Evolutionary conservation across 1,140 invertebrate genomes (phyloP), one percentile per base, ranked within the genome.

Genomic region (Andricus grossulariae): DNA sequence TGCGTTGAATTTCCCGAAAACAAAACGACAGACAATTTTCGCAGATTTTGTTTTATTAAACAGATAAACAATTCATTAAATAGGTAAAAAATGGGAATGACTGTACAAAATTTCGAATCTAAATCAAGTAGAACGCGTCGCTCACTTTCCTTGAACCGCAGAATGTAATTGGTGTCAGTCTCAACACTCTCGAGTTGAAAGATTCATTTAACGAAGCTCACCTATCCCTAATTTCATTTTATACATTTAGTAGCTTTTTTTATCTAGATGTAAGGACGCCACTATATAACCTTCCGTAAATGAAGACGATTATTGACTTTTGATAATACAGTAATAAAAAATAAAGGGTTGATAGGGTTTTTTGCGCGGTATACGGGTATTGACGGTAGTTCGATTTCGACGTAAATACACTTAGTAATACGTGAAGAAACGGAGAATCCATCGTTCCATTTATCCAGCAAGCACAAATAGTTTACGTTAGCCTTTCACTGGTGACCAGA

Each of bases 111-210:
- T 54, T 54, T 54, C 8, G n/a, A 54, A 10, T 18, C 16, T 18
- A 54, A 18, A 18, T 54, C 8, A 18, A 54, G 52, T 10, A 54
- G 52, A 19, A 54, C 13, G 13, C 57, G 25, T 25, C 3, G 32
- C 12, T 21, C 25, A 66, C 13, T 39, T 39, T 66, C 75, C 60
- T 78, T 81, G 77, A 81, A 77, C 76, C 78, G 73, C 76, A 78
- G 80, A 78, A 75, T 81, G 73, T 71, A 78, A 78, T 75, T 73
- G 73, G 79, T 78, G 79, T 78, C 81, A 82, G 77, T 88, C 86
- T 85, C 85, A 84, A 88, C 82, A 86, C 82, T 88, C 82, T 84
- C 81, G 77, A 83, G 77, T 86, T 77, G 86, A 87, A 88, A 88
- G 80, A 87, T 66, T 66, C 60, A 66, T 66, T 78, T 81, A 81